Percentiles rank a stretch among this genome's conserved stretches.
Conservation (phyloP, 2,888 invertebrate genomes). For the Epinotia demarniana region DNA sequence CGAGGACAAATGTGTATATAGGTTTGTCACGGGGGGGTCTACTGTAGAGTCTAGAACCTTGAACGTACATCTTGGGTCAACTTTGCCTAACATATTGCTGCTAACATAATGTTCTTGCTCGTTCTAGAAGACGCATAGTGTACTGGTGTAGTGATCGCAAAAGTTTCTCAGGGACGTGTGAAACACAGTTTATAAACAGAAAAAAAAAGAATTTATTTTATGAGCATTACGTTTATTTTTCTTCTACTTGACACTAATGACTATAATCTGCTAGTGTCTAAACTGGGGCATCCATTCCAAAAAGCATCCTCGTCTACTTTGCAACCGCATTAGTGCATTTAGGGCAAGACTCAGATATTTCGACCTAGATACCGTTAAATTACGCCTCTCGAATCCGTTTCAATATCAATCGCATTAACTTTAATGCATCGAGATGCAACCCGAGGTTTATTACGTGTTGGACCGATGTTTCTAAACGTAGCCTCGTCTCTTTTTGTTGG, state of each 20-base stretch:
- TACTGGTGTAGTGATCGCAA: neutral
- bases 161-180: neutral
- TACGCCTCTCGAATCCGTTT: slow-evolving; percentile 35
- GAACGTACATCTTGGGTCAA: neutral
- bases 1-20: slow-evolving; percentile 1
- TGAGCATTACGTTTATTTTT: slow-evolving; percentile 5
- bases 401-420: slow-evolving; percentile 43
- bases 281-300: slow-evolving; percentile 34
- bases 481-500: slow-evolving; percentile 28
- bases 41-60: too few species aligned
- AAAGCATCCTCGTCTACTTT: slow-evolving; percentile 21
- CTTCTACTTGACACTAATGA: slow-evolving; percentile 24
- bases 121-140: neutral
- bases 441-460: slow-evolving; percentile 16
- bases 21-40: neutral
- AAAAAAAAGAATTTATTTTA: neutral
- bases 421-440: slow-evolving; percentile 33
- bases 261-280: slow-evolving; percentile 10
- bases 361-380: slow-evolving; percentile 53
- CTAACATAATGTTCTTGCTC: neutral
- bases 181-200: neutral
- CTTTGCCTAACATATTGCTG: neutral
- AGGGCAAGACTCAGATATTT: slow-evolving; percentile 52
- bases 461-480: slow-evolving; percentile 15
- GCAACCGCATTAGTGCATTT: slow-evolving; percentile 48